Evolutionary conservation across 2,113 vertebrate species (phyloP).

Genomic region (Argyrosomus japonicus): DNA sequence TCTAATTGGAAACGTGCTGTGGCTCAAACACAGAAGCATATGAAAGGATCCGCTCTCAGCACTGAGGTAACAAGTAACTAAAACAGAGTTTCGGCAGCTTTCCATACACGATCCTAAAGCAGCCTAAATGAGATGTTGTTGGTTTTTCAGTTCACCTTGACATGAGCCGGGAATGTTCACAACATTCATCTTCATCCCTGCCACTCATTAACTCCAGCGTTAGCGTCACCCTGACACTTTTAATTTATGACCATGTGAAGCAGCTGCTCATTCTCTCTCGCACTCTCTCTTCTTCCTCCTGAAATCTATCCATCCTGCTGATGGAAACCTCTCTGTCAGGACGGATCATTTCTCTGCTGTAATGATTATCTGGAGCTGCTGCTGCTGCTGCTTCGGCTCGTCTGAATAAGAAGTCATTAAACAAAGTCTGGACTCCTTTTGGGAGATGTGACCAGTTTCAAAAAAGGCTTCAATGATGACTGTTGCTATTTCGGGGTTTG

Average conservation of each 20-base stretch:
- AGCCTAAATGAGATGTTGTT: constrained; percentile 22
- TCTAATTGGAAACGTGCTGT: constrained; percentile 28
- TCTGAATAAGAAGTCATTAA: not conserved
- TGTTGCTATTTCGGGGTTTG: not conserved
- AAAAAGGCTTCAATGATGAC: not conserved
- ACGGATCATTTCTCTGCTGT: constrained; percentile 18
- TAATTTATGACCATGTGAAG: constrained; percentile 35
- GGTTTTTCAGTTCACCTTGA: constrained; percentile 8
- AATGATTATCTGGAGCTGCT: constrained; percentile 26
- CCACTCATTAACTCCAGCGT: constrained; percentile 33
- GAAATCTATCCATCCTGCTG: constrained; percentile 18
- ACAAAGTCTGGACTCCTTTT: constrained; percentile 2
- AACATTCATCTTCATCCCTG: constrained; percentile 35
- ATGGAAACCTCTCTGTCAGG: constrained; percentile 20
- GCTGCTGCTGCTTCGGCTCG: not conserved
- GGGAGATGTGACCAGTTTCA: not conserved
- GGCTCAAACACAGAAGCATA: constrained; percentile 21
- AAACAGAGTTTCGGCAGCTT: constrained; percentile 9
- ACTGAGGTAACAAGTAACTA: constrained; percentile 1
- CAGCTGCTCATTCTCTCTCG: not conserved
- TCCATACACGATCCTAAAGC: not conserved
- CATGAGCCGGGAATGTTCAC: constrained; percentile 15
- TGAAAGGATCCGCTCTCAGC: constrained; percentile 26
- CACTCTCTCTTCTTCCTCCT: not conserved
- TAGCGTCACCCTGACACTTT: not conserved